Percentiles rank a stretch among this genome's conserved stretches.
These are phyloP conservation scores for Dolichoris vasculosae DNA, from an alignment of 1,140 invertebrate genomes.

Conservation along the genomic window DNA sequence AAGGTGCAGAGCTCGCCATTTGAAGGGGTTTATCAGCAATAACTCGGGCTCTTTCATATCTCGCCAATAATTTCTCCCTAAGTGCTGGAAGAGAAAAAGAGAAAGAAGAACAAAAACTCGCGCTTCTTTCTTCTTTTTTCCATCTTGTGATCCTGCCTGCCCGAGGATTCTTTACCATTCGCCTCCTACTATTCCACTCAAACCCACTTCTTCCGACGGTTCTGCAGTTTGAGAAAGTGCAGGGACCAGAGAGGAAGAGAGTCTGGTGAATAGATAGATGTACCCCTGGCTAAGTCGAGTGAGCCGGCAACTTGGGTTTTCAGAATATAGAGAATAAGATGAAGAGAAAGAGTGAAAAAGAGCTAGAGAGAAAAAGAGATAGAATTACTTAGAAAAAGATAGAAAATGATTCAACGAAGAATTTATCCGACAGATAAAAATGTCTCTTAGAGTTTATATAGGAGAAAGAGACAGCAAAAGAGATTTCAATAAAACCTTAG, in stretches of 20 bases:
- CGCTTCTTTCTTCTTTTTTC: background rate
- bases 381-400: background rate
- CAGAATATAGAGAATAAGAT: background rate
- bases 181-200: background rate
- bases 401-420: slow-evolving; percentile 55
- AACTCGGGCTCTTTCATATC: slow-evolving; percentile 68
- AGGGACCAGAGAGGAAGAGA: slow-evolving; percentile 32
- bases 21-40: slow-evolving; percentile 66
- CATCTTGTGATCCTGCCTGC: slow-evolving; percentile 12
- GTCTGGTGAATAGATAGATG: slow-evolving; percentile 51
- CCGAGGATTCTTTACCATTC: slow-evolving; percentile 41
- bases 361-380: slow-evolving; percentile 26
- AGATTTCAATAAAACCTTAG: slow-evolving; percentile 71
- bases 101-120: background rate
- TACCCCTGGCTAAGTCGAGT: slow-evolving; percentile 45
- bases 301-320: slow-evolving; percentile 14
- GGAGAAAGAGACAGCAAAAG: slow-evolving; percentile 53
- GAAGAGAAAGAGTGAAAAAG: slow-evolving; percentile 33
- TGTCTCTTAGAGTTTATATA: slow-evolving; percentile 71
- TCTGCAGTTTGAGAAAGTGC: slow-evolving; percentile 45
- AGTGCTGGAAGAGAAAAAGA: slow-evolving; percentile 49
- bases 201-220: background rate
- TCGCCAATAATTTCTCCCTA: slow-evolving; percentile 68
- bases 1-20: slow-evolving; percentile 49
- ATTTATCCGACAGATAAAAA: slow-evolving; percentile 72